Evolutionary conservation across 2,888 invertebrate species (phyloP).

Genomic region (Atethmia centrago): DNA sequence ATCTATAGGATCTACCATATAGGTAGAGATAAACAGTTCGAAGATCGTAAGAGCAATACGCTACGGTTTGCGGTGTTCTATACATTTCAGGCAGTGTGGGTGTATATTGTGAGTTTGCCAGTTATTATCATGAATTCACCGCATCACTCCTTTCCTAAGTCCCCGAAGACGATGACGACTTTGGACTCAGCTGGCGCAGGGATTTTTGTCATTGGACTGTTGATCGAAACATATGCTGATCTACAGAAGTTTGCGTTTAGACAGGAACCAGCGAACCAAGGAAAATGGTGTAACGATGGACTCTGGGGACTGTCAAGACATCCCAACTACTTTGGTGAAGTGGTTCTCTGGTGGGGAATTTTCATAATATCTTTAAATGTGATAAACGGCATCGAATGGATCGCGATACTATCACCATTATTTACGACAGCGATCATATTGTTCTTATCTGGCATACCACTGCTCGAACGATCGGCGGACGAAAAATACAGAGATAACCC

Average conservation of each 20-base stretch:
- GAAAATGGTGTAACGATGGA: constrained; percentile 98
- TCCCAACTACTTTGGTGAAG: constrained; percentile 98
- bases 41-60: constrained; percentile 96
- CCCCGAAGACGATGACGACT: constrained; percentile 96
- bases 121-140: constrained; percentile 97
- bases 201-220: constrained; percentile 95
- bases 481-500: constrained; percentile 96
- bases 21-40: constrained; percentile 97
- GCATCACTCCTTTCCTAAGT: constrained; percentile 93
- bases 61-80: constrained; percentile 98
- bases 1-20: constrained; percentile 97
- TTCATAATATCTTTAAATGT: constrained; percentile 97
- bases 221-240: constrained; percentile 97
- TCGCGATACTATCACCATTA: constrained; percentile 96
- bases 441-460: constrained; percentile 97
- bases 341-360: constrained; percentile 98
- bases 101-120: constrained; percentile 96
- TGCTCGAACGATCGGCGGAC: constrained; percentile 96
- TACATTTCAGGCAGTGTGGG: constrained; percentile 98
- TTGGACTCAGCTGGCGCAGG: constrained; percentile 96
- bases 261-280: constrained; percentile 96
- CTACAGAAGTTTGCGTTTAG: constrained; percentile 97
- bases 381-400: constrained; percentile 96
- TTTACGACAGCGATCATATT: constrained; percentile 96
- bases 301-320: constrained; percentile 97